Conservation (phyloP, 2,888 invertebrate genomes). For the Caenorhabditis japonica region DNA sequence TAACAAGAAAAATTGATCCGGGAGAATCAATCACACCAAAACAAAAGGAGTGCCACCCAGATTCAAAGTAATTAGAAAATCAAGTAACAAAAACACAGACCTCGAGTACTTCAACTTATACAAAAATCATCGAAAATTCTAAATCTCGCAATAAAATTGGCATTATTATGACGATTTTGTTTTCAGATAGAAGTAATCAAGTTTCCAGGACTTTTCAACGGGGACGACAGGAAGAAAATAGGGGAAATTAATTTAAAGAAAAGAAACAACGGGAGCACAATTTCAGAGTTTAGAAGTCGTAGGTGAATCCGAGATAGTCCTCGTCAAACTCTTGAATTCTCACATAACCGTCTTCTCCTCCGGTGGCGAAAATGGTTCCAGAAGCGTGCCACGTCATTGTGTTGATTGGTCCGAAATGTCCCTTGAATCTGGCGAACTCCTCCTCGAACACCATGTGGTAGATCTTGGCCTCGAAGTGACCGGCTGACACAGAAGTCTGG, state of each 20-base stretch:
- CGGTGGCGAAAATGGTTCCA: constrained; percentile 93
- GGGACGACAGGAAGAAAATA: not conserved
- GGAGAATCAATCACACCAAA: no score
- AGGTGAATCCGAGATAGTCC: constrained; percentile 94
- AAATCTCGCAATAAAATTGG: constrained; percentile 11
- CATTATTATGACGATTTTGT: no score
- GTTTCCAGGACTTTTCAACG: constrained; percentile 16
- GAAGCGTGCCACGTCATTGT: constrained; percentile 97
- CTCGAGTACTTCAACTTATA: constrained; percentile 17
- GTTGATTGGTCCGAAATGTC: constrained; percentile 99
- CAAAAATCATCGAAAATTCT: not conserved
- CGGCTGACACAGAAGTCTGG: constrained; percentile 91
- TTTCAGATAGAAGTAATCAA: constrained; percentile 17
- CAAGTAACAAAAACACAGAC: constrained; percentile 21
- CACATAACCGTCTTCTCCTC: constrained; percentile 98
- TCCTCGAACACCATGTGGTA: constrained; percentile 96
- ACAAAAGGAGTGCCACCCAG: constrained; percentile 14
- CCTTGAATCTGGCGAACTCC: constrained; percentile 96
- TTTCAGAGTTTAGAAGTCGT: constrained; percentile 83
- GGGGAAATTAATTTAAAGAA: no score
- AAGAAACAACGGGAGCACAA: no score
- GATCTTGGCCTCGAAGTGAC: constrained; percentile 95
- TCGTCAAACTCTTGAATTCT: constrained; percentile 95
- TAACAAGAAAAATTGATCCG: no score
- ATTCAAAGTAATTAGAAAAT: constrained; percentile 19